Conservation (phyloP, 2,113 vertebrate species). For the Struthio camelus region DNA sequence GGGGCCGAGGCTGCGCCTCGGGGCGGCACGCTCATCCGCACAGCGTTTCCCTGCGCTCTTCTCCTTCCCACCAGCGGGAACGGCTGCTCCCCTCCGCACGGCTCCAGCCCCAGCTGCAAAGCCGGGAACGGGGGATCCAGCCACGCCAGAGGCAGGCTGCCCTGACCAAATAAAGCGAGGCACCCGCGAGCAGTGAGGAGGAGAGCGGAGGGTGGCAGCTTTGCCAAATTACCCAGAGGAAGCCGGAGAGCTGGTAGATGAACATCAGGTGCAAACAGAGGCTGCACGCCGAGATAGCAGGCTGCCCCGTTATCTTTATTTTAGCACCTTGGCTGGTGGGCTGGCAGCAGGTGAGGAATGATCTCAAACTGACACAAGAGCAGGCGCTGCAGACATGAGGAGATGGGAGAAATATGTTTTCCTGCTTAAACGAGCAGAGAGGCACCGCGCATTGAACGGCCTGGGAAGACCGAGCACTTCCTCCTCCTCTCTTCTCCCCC, state of each 20-base stretch:
- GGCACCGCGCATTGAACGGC: accelerated
- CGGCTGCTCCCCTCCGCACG: accelerated
- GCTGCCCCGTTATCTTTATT: background rate
- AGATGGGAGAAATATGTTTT: background rate
- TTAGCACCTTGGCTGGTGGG: background rate
- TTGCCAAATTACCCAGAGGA: background rate
- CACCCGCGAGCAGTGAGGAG: background rate
- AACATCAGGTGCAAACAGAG: background rate
- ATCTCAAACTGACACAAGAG: background rate
- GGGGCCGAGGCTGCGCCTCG: too few species aligned
- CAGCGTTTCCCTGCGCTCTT: background rate
- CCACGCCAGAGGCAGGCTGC: background rate
- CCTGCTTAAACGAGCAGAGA: background rate
- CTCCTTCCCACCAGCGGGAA: background rate
- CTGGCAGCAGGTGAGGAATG: background rate
- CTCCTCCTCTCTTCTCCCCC: background rate
- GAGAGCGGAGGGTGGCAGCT: background rate
- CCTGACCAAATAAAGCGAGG: accelerated
- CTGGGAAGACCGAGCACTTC: background rate
- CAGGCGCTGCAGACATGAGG: background rate
- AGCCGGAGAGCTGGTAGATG: background rate
- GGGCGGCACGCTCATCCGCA: too few species aligned
- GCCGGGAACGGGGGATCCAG: background rate
- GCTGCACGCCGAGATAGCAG: background rate
- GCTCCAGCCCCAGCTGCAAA: background rate